These are phyloP conservation scores for Apotomis turbidana DNA, from an alignment of 2,888 invertebrate genomes.

Conservation along the genomic window DNA sequence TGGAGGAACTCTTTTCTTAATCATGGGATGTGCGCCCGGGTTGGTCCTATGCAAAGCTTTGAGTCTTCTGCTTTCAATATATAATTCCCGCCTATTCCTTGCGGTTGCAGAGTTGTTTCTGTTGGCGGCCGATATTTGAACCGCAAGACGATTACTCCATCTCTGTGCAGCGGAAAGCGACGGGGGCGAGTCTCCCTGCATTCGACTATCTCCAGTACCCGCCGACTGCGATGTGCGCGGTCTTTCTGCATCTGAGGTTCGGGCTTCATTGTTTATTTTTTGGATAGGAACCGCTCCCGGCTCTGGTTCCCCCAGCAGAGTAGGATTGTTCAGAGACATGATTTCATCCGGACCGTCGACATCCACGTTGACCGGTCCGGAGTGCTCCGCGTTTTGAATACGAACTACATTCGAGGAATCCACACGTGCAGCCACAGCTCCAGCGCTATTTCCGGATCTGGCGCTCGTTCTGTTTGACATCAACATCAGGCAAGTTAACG, in stretches of 20 bases:
- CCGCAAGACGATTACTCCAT: slow-evolving; percentile 76
- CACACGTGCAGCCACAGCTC: slow-evolving; percentile 59
- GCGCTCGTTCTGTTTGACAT: slow-evolving; percentile 70
- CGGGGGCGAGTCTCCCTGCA: slow-evolving; percentile 47
- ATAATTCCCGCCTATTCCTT: slow-evolving; percentile 68
- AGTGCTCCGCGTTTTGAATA: slow-evolving; percentile 72
- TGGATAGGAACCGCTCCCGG: slow-evolving; percentile 48
- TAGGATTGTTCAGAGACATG: slow-evolving; percentile 49
- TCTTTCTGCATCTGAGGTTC: slow-evolving; percentile 42
- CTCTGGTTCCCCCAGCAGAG: slow-evolving; percentile 41
- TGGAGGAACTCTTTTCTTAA: slow-evolving; percentile 67
- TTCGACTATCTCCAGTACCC: slow-evolving; percentile 45
- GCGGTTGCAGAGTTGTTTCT: slow-evolving; percentile 74
- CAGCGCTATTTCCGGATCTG: slow-evolving; percentile 52
- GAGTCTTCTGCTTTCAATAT: slow-evolving; percentile 67
- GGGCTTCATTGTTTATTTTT: slow-evolving; percentile 46
- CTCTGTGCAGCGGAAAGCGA: slow-evolving; percentile 53
- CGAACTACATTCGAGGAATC: slow-evolving; percentile 70
- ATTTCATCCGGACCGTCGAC: slow-evolving; percentile 71
- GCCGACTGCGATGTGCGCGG: slow-evolving; percentile 50
- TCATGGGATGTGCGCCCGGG: slow-evolving; percentile 70
- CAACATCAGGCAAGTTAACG: slow-evolving; percentile 76
- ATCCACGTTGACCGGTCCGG: slow-evolving; percentile 72
- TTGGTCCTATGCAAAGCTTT: slow-evolving; percentile 76
- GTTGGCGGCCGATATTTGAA: slow-evolving; percentile 77